These are phyloP conservation scores for Datnioides undecimradiatus DNA, from an alignment of 2,113 vertebrate species.

Conservation along the genomic window DNA sequence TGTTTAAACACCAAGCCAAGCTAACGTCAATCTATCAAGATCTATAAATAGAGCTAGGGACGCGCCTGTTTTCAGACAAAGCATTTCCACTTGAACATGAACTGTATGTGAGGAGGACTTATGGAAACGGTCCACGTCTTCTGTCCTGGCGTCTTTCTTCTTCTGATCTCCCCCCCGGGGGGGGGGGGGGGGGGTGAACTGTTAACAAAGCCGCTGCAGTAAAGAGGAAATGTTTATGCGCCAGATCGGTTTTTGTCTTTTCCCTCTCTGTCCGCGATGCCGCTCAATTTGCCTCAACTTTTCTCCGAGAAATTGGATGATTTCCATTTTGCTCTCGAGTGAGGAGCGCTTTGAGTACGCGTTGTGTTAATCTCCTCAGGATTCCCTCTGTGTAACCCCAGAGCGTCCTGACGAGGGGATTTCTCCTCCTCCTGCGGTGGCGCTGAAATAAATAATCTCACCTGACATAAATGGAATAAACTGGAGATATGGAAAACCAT, in stretches of 20 bases:
- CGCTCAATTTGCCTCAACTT: conserved; percentile 64
- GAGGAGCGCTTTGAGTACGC: conserved; percentile 55
- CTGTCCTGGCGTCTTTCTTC: conserved; percentile 36
- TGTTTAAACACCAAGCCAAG: conserved; percentile 8
- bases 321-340: conserved; percentile 68
- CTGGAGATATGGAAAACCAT: conserved; percentile 45
- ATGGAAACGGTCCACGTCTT: conserved; percentile 45
- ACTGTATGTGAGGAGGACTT: conserved; percentile 40
- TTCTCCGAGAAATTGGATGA: conserved; percentile 65
- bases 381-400: conserved; percentile 48
- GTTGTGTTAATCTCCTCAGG: conserved; percentile 65
- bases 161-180: conserved; percentile 50
- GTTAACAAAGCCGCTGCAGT: conserved; percentile 63
- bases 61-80: conserved; percentile 31
- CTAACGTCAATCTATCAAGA: neutral
- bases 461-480: conserved; percentile 44
- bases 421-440: conserved; percentile 23
- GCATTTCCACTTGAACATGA: conserved; percentile 36
- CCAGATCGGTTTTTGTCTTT: conserved; percentile 60
- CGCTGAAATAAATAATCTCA: conserved; percentile 49
- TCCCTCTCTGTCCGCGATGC: conserved; percentile 36
- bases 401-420: conserved; percentile 36
- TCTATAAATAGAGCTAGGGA: conserved; percentile 20
- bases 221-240: conserved; percentile 59
- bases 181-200: conserved; percentile 38